Evolutionary conservation across 2,888 invertebrate species (phyloP).

Genomic region (Digitonthophagus gazella): DNA sequence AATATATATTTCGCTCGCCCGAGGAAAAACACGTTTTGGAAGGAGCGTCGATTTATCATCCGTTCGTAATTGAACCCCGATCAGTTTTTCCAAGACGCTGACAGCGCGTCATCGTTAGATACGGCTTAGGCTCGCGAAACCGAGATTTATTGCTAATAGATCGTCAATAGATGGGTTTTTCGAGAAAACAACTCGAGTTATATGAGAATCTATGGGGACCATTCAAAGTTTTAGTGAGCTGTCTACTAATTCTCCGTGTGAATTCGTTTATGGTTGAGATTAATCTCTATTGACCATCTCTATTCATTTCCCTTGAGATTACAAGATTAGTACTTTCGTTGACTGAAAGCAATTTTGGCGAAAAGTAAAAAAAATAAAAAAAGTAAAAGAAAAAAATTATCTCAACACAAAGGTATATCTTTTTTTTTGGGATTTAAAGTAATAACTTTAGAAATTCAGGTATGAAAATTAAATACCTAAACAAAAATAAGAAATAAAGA

Average conservation of each 20-base stretch:
- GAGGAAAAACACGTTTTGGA: not conserved
- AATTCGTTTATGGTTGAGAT: not conserved
- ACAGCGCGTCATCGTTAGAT: constrained; percentile 25
- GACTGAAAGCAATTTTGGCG: no score
- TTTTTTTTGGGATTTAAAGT: no score
- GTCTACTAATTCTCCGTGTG: not conserved
- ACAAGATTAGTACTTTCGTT: no score
- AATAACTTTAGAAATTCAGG: no score
- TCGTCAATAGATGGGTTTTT: not conserved
- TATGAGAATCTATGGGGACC: not conserved
- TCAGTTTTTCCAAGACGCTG: constrained; percentile 20
- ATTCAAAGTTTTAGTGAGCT: not conserved
- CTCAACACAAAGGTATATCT: no score
- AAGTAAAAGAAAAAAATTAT: no score
- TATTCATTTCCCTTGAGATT: not conserved
- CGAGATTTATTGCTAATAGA: constrained; percentile 26
- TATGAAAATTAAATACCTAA: no score
- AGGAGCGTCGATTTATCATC: constrained; percentile 9
- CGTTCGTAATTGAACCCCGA: constrained; percentile 18
- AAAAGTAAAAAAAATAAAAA: no score
- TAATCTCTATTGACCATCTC: not conserved
- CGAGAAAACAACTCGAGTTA: not conserved
- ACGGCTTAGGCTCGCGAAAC: constrained; percentile 24
- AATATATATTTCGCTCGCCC: not conserved
- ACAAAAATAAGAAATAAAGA: no score